Conservation (phyloP, 1,140 invertebrate genomes). For the Idris sp. region DNA sequence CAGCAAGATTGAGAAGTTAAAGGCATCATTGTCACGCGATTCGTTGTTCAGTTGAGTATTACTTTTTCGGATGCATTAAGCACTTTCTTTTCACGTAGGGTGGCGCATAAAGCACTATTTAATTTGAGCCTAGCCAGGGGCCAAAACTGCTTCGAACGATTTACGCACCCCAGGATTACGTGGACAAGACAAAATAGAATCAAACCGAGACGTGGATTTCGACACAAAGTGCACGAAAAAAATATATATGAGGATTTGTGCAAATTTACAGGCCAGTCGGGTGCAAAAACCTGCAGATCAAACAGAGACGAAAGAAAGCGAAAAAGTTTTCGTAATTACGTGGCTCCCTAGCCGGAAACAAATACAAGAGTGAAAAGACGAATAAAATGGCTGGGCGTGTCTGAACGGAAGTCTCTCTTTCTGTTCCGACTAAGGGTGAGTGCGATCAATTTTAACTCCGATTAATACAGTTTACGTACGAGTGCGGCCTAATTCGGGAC, state of each 20-base stretch:
- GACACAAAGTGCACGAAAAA: conserved; percentile 45
- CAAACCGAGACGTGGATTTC: conserved; percentile 44
- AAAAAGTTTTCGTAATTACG: conserved; percentile 74
- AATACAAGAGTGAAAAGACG: conserved; percentile 47
- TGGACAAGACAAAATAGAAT: conserved; percentile 66
- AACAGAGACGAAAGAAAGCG: conserved; percentile 38
- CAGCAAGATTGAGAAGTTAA: too few relatives aligned
- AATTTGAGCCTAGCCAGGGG: conserved; percentile 68
- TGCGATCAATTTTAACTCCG: conserved; percentile 43
- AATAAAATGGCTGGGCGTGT: conserved; percentile 68
- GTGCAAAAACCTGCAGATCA: too few relatives aligned
- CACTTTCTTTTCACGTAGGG: conserved; percentile 48
- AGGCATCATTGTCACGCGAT: too few relatives aligned
- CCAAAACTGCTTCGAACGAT: conserved; percentile 63
- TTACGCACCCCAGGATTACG: conserved; percentile 72
- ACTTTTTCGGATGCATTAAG: conserved; percentile 58
- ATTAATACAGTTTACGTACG: conserved; percentile 52
- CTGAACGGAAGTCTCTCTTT: conserved; percentile 27
- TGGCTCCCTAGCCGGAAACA: conserved; percentile 49
- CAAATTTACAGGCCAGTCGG: too few relatives aligned
- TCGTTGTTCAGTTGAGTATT: conserved; percentile 31
- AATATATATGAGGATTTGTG: too few relatives aligned
- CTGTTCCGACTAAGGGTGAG: background rate
- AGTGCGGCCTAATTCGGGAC: conserved; percentile 40
- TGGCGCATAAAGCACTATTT: conserved; percentile 65